A percentile compares a stretch with the other conserved stretches of the same genome.
Conservation (phyloP, 2,888 invertebrate species). For the Gerris lacustris region DNA sequence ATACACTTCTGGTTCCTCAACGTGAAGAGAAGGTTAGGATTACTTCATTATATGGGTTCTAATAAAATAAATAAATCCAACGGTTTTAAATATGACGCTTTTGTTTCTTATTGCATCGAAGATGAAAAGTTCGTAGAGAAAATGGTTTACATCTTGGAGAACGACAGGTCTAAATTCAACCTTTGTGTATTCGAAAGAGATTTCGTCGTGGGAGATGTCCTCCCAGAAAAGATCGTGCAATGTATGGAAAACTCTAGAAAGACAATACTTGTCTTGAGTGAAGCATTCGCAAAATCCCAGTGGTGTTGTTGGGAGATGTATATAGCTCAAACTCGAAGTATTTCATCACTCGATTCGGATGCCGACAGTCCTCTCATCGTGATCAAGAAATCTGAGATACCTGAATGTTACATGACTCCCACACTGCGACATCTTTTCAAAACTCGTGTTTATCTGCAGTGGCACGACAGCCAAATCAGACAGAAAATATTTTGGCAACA, state of each 20-base stretch:
- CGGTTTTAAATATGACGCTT: conserved; percentile 44
- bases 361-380: conserved; percentile 49
- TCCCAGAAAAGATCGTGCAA: conserved; percentile 52
- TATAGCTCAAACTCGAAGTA: conserved; percentile 51
- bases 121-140: conserved; percentile 49
- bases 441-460: conserved; percentile 51
- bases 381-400: conserved; percentile 49
- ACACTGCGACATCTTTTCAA: conserved; percentile 50
- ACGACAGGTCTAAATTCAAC: conserved; percentile 45
- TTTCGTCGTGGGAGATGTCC: conserved; percentile 50
- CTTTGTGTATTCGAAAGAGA: conserved; percentile 59
- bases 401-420: conserved; percentile 44
- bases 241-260: conserved; percentile 52
- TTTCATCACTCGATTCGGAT: conserved; percentile 48
- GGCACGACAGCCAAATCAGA: conserved; percentile 42
- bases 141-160: conserved; percentile 49
- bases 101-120: conserved; percentile 45
- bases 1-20: not conserved
- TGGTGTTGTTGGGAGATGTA: conserved; percentile 63
- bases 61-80: not conserved
- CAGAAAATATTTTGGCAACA: conserved; percentile 34
- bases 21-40: not conserved
- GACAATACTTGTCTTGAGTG: conserved; percentile 53
- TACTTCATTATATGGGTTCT: not conserved
- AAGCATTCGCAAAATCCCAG: conserved; percentile 54